Conservation (phyloP, 2,113 vertebrate species). For the Cryptoleucopteryx plumbea region DNA sequence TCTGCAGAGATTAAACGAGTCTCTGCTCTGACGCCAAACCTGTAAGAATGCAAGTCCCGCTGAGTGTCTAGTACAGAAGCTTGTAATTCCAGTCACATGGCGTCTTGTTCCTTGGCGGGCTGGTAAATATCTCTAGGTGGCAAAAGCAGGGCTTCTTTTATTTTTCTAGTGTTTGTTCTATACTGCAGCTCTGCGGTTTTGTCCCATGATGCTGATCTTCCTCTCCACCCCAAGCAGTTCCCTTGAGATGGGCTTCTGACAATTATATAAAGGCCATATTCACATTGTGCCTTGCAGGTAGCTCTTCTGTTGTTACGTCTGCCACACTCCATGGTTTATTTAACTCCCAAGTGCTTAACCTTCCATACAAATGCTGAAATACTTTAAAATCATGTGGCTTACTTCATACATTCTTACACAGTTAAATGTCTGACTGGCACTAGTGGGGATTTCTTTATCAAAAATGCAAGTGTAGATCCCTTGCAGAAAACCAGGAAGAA, state of each 20-base stretch:
- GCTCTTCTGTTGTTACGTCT: neutral
- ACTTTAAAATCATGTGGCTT: neutral
- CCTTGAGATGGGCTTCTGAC: neutral
- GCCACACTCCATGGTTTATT: neutral
- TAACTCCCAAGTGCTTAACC: neutral
- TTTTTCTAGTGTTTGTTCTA: neutral
- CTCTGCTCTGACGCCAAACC: neutral
- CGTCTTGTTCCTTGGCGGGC: neutral
- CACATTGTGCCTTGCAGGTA: neutral
- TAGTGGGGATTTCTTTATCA: neutral
- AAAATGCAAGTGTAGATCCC: neutral
- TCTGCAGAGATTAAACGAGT: neutral
- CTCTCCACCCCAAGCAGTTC: neutral
- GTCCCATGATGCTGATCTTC: neutral
- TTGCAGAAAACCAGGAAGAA: neutral
- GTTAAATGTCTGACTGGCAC: neutral
- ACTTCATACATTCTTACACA: neutral
- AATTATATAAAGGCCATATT: neutral
- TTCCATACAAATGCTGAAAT: neutral
- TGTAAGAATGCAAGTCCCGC: neutral
- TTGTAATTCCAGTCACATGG: neutral
- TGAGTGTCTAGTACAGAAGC: neutral
- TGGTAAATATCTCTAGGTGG: neutral
- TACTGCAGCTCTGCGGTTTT: neutral
- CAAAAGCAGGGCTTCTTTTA: neutral